phyloP scores from a whole-genome alignment of 2,888 invertebrate genomes.

The Auanema freiburgensis region DNA sequence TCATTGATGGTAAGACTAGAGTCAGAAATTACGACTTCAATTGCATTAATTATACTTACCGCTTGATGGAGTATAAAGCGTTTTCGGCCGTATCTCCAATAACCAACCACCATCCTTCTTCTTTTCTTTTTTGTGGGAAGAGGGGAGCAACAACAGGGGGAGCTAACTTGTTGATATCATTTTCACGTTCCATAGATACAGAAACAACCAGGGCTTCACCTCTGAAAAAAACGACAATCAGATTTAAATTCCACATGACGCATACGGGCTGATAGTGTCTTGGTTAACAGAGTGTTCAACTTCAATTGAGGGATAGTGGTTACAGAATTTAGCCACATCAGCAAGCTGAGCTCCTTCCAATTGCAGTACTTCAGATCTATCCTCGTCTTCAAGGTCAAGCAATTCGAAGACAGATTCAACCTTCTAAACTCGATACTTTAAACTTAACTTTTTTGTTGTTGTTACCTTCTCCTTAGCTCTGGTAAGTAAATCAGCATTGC shows the following conservation, averaged over 20 bases:
- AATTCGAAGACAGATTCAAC: slow-evolving; percentile 93
- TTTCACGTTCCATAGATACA: slow-evolving; percentile 91
- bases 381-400: slow-evolving; percentile 83
- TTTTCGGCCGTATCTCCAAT: slow-evolving; percentile 94
- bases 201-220: slow-evolving; percentile 86
- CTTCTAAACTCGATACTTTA: slow-evolving; percentile 31
- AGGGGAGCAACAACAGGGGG: slow-evolving; percentile 92
- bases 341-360: slow-evolving; percentile 84
- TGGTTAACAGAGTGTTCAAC: slow-evolving; percentile 86
- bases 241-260: slow-evolving; percentile 8
- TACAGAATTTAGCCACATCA: slow-evolving; percentile 97
- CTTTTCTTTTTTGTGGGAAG: slow-evolving; percentile 80
- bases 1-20: slow-evolving; percentile 77
- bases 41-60: slow-evolving; percentile 66
- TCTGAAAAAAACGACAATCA: slow-evolving; percentile 65
- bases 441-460: background rate
- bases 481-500: slow-evolving; percentile 83
- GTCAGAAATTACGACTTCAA: background rate
- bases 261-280: slow-evolving; percentile 71
- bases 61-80: slow-evolving; percentile 91
- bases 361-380: slow-evolving; percentile 75
- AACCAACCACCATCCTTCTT: slow-evolving; percentile 87
- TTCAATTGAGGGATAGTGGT: slow-evolving; percentile 97
- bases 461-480: slow-evolving; percentile 83
- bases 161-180: slow-evolving; percentile 81